These are phyloP conservation scores for Megaustenia siamemsis DNA, from an alignment of 2,888 invertebrate species.

Conservation along the genomic window DNA sequence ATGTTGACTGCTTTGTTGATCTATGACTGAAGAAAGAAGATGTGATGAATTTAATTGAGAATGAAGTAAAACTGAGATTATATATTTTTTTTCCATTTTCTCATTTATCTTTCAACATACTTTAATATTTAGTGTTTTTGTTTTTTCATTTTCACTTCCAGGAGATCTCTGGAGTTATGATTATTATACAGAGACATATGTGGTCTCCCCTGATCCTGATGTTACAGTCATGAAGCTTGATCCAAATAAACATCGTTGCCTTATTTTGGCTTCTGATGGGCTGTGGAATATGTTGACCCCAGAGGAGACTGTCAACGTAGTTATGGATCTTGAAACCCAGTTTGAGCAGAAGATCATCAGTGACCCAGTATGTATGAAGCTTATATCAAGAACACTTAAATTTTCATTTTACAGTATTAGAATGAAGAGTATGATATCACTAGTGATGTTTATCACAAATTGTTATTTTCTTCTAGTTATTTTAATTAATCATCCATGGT, in stretches of 20 bases:
- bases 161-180: conserved; percentile 99
- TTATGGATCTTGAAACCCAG: conserved; percentile 80
- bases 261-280: conserved; percentile 97
- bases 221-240: conserved; percentile 92
- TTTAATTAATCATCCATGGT: too few species aligned
- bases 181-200: conserved; percentile 91
- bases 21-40: too few species aligned
- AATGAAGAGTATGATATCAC: too few species aligned
- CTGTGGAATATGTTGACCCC: conserved; percentile 96
- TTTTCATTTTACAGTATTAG: too few species aligned
- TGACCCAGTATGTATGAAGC: conserved; percentile 71
- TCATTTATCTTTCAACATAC: too few species aligned
- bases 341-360: conserved; percentile 73
- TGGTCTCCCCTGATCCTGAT: conserved; percentile 98
- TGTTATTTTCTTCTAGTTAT: too few species aligned
- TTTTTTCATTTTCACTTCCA: conserved; percentile 65
- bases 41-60: too few species aligned
- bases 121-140: background rate
- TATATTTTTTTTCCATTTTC: too few species aligned
- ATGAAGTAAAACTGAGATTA: too few species aligned
- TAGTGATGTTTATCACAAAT: too few species aligned
- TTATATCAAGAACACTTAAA: too few species aligned
- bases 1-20: too few species aligned
- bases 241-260: conserved; percentile 85
- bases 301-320: conserved; percentile 90